Evolutionary conservation across 2,797 vertebrate species (phyloP), one percentile per base, ranked within the genome.

Genomic region (Phrynocephalus forsythii): DNA sequence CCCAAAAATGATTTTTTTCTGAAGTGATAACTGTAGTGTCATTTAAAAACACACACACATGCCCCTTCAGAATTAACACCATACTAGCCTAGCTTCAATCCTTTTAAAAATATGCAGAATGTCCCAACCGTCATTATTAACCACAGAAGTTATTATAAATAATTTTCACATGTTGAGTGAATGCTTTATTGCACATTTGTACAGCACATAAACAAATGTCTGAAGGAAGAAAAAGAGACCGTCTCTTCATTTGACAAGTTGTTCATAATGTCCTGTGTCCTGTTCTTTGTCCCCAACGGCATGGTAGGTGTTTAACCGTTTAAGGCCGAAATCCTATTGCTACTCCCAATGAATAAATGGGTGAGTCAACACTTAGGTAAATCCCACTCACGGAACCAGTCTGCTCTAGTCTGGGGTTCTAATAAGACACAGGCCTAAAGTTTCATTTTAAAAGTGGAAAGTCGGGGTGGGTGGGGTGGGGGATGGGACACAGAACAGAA

Each of bases 61-160:
- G 28, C 87, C 93, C 67, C 89, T 87, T 92, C 91, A 95, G 93
- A 94, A 22, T 94, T 88, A 95, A 93, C 87, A 24, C 16, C 92
- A 89, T 79, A 94, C 85, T 81, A 89, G 88, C 83, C 93, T 93
- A 90, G 80, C 26, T 93, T 94, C 88, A 92, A 93, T 16, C 86
- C 86, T 88, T 95, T 88, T 93, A 88, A 90, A 90, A 92, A 92
- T 94, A 94, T 33, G 94, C 93, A 96, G 88, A 87, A 91, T 91
- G 91, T 93, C 95, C 92, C 93, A 92, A 95, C 90, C 92, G 89
- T 93, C 86, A 89, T 86, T 92, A 89, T 93, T 94, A 92, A 95
- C 96, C 91, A 95, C 94, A 93, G 94, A 95, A 91, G 93, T 87
- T 93, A 94, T 94, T 95, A 97, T 97, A 97, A 97, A 97, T 97